Base-by-base conservation (phyloP, 1,140 invertebrate genomes). In the Drosophila busckii region DNA sequence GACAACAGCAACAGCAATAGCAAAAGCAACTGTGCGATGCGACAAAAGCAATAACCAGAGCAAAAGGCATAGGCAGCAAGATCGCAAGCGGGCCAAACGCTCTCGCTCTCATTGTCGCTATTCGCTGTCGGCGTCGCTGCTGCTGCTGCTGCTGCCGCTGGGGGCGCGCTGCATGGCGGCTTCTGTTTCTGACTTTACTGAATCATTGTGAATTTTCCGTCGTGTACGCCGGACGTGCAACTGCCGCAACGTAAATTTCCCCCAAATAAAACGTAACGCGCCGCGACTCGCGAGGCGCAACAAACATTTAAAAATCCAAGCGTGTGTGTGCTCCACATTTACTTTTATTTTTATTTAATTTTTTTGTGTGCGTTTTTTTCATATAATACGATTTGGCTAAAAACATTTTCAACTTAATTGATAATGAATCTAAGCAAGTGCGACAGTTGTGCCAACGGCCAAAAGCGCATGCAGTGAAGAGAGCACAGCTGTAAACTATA, bases 151-250 rank as follows among this genome's bases (percentile, higher is more conserved):
- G 38, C 49, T 26, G 46, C 20, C 20, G 26, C 26, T 13, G 44
- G 44, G 23, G 8, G 20, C 32, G 23, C 15, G 26, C 20, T 19
- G 54, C 35, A 32, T 64, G 46, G 48, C 34, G 32, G 60, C 53
- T 56, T 56, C 37, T 59, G 53, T 54, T 62, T n/a, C n/a, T n/a
- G n/a, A n/a, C n/a, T n/a, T n/a, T n/a, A n/a, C 52, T 62, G 42
- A 68, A 59, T 75, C 69, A 75, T 73, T 78, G 56, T 70, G 67
- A 80, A 78, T 68, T 78, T 78, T 49, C 40, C 49, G 67, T 58
- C 67, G 67, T 54, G 41, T 46, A 38, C 45, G 49, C 32, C 69
- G 69, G 70, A 73, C 69, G 70, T 68, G 69, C 56, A 44, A 55
- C 22, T 19, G 56, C 16, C 32, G 16, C 32, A 46, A 41, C 38